phyloP scores from a whole-genome alignment of 2,797 vertebrate species.

The Morus bassanus region DNA sequence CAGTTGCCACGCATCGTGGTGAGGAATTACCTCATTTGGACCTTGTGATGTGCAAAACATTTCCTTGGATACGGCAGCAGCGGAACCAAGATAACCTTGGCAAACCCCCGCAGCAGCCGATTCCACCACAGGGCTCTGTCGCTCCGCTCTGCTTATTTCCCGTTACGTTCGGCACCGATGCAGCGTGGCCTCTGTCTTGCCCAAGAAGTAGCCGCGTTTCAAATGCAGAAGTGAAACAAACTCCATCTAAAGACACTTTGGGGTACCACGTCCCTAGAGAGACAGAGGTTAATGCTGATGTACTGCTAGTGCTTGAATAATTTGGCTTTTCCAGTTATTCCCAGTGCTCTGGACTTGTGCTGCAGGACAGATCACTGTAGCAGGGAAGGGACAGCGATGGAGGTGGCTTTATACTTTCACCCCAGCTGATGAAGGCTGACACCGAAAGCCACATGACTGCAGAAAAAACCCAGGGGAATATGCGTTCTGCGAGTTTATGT shows the following conservation, averaged over 20 bases:
- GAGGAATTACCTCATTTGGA: background rate
- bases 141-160: rapidly evolving
- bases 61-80: background rate
- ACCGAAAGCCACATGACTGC: background rate
- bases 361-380: background rate
- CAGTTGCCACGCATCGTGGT: rapidly evolving
- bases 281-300: background rate
- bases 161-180: rapidly evolving
- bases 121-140: background rate
- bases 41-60: no score
- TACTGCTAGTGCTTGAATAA: background rate
- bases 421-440: background rate
- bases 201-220: rapidly evolving
- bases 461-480: background rate
- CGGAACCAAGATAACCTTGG: rapidly evolving
- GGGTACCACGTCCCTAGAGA: background rate
- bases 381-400: background rate
- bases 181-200: rapidly evolving
- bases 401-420: background rate
- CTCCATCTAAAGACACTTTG: background rate
- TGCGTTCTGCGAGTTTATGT: background rate
- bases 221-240: background rate
- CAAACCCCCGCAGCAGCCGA: rapidly evolving
- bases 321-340: background rate
- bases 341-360: background rate